Base-by-base conservation (phyloP, 2,113 vertebrate species). In the Alectura lathami region DNA sequence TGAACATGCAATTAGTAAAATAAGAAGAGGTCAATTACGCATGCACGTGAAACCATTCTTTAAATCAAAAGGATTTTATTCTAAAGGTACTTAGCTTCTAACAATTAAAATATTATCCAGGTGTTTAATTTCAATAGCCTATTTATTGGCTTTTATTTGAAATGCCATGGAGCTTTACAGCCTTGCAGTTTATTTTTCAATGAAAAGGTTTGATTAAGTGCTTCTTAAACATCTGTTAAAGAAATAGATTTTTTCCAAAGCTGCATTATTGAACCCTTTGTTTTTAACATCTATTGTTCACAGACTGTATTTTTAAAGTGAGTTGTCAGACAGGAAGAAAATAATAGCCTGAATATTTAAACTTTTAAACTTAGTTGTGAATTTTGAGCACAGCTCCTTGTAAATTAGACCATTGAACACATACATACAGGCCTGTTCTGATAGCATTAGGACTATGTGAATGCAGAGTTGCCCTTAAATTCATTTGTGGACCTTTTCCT, bases 101-200 rank as follows among this genome's bases (percentile, higher is more conserved):
- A 62, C 5, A 78, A 70, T 87, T 75, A 48, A 83, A 53, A 70
- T 69, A n/a, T 62, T 92, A 69, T 69, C 54, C 66, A 48, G 27
- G 53, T 70, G 36, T 47, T 74, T 89, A 36, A 47, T 84, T 94
- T 91, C 63, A 13, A 24, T 70, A 45, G 10, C 32, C 78, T 91
- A 10, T 89, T 94, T 81, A 57, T 13, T 74, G 59, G 62, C 38
- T 86, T 78, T 48, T 74, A 43, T 66, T 60, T 88, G 20, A 72
- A 83, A 57, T 74, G 42, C 36, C 45, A 53, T 20, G 14, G 23
- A 80, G 4, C 69, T 40, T 63, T 95, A 53, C 30, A 56, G 4
- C 10, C 43, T 73, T 74, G 50, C 17, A 13, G 30, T 36, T 30
- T 43, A 21, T 47, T 72, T 83, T 68, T 79, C 29, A 27, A 20